These are phyloP conservation scores for Stratiomys singularior DNA, from an alignment of 2,888 invertebrate species.

Conservation along the genomic window DNA sequence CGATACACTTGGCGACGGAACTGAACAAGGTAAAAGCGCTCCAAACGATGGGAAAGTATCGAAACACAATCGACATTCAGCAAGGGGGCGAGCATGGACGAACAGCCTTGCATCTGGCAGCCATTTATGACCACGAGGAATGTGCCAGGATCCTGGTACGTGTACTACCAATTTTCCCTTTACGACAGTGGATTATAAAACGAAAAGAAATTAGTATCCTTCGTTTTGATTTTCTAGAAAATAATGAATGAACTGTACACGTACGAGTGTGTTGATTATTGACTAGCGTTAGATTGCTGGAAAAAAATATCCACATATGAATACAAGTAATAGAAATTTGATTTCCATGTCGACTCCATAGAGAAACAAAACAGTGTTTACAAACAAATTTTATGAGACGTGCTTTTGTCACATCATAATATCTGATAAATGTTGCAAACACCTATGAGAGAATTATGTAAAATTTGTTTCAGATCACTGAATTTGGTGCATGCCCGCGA, in stretches of 20 bases:
- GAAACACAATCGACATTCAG: constrained; percentile 76
- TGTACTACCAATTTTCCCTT: constrained; percentile 8
- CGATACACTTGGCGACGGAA: constrained; percentile 83
- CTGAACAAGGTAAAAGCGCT: constrained; percentile 78
- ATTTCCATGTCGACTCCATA: not conserved
- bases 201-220: too few relatives aligned
- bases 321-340: not conserved
- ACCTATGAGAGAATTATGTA: constrained; percentile 5
- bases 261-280: not conserved
- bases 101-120: constrained; percentile 85
- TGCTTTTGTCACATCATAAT: not conserved
- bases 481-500: constrained; percentile 81
- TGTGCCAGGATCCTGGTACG: constrained; percentile 84
- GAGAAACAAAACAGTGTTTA: not conserved
- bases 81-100: constrained; percentile 80
- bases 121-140: constrained; percentile 83
- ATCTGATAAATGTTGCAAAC: not conserved
- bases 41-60: constrained; percentile 75
- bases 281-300: constrained; percentile 27
- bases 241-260: constrained; percentile 19
- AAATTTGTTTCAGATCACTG: constrained; percentile 73
- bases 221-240: not conserved
- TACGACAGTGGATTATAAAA: constrained; percentile 22
- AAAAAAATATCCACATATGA: not conserved
- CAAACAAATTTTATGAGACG: constrained; percentile 12